Conservation (phyloP, 2,888 invertebrate genomes). For the Hemicrepidius hirtus region DNA sequence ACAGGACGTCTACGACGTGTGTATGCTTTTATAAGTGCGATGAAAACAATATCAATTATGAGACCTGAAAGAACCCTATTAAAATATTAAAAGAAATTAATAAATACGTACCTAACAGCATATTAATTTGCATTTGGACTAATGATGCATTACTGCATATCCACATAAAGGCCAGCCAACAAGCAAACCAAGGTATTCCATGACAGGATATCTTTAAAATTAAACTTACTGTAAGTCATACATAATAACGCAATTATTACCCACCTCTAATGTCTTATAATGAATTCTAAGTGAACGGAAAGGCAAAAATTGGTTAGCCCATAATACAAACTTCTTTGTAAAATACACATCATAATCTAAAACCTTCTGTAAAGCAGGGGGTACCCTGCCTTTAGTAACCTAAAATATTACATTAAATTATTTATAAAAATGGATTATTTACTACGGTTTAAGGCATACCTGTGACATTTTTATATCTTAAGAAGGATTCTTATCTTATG, state of each 20-base stretch:
- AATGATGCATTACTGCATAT: constrained; percentile 80
- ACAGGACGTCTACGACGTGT: constrained; percentile 86
- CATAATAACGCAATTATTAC: too few relatives aligned
- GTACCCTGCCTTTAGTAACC: constrained; percentile 52
- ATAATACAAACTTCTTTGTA: constrained; percentile 74
- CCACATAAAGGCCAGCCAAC: constrained; percentile 87
- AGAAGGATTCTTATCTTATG: background rate
- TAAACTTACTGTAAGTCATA: background rate
- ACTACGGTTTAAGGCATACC: background rate
- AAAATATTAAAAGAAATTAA: constrained; percentile 23
- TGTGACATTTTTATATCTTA: background rate
- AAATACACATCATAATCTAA: constrained; percentile 74
- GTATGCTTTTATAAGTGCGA: constrained; percentile 86
- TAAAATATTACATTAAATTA: background rate
- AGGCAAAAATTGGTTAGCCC: constrained; percentile 72
- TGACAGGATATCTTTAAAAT: constrained; percentile 85
- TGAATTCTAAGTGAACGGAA: constrained; percentile 74
- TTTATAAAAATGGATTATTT: background rate
- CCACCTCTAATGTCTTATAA: constrained; percentile 76
- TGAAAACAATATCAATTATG: constrained; percentile 84
- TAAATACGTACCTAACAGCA: constrained; percentile 81
- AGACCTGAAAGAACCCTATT: constrained; percentile 79
- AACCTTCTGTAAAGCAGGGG: constrained; percentile 73
- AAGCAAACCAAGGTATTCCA: constrained; percentile 89
- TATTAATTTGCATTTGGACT: constrained; percentile 89